These are phyloP conservation scores for Probaryconus sp. DNA, from an alignment of 1,140 invertebrate species.

Conservation along the genomic window DNA sequence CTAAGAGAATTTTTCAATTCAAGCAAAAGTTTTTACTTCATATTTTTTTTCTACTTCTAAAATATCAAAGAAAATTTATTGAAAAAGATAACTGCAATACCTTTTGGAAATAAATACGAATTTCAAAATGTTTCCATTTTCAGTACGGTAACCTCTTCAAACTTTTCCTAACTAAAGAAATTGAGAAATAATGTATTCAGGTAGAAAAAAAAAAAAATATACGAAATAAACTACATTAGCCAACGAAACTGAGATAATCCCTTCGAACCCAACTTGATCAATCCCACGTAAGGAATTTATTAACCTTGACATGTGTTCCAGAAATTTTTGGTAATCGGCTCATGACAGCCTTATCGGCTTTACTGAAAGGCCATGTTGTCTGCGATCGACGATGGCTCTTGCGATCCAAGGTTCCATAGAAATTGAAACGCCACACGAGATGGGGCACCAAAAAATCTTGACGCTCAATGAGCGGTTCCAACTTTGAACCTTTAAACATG, in stretches of 20 bases:
- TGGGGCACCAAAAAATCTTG: slow-evolving; percentile 26
- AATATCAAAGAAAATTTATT: no score
- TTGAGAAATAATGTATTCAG: not conserved
- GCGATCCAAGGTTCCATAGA: slow-evolving; percentile 47
- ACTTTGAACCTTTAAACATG: slow-evolving; percentile 45
- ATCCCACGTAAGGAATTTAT: slow-evolving; percentile 18
- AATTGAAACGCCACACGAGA: slow-evolving; percentile 37
- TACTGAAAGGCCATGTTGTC: slow-evolving; percentile 42
- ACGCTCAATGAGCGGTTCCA: slow-evolving; percentile 35
- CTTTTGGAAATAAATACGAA: no score
- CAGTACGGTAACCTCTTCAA: not conserved
- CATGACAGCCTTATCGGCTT: slow-evolving; percentile 39
- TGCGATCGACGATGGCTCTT: slow-evolving; percentile 29
- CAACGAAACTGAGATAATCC: slow-evolving; percentile 25
- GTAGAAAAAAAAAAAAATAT: slow-evolving; percentile 1
- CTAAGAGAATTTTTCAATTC: no score
- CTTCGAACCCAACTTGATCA: slow-evolving; percentile 7
- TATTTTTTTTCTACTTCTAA: no score
- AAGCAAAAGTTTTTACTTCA: no score
- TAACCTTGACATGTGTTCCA: slow-evolving; percentile 46
- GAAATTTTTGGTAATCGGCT: slow-evolving; percentile 46
- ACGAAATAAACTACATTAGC: slow-evolving; percentile 5
- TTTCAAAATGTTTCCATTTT: no score
- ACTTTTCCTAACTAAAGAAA: not conserved
- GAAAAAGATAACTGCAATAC: no score